A percentile compares a stretch with the other conserved stretches of the same genome.
phyloP scores from a whole-genome alignment of 2,888 invertebrate species.

The Noctuana brunneofusca region DNA sequence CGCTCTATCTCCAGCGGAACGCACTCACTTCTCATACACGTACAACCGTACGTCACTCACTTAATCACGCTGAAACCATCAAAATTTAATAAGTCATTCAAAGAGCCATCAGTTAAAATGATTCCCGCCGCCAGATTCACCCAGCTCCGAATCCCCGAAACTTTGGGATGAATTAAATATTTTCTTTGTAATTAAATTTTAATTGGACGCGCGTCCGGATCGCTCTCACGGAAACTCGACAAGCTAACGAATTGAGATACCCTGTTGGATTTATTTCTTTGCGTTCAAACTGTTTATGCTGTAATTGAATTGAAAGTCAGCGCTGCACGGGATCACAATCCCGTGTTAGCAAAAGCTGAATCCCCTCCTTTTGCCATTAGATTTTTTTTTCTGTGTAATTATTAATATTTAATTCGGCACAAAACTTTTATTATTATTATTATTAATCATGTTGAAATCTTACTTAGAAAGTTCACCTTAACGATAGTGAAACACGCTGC shows the following conservation, averaged over 20 bases:
- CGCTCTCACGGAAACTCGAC: constrained; percentile 4
- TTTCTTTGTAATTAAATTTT: constrained; percentile 20
- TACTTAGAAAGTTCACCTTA: no score
- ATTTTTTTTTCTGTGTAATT: no score
- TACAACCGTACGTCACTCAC: background rate
- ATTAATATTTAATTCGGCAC: no score
- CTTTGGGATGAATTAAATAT: constrained; percentile 17
- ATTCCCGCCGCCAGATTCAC: background rate
- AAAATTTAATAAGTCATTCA: background rate
- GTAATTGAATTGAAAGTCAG: background rate
- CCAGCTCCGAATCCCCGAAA: background rate
- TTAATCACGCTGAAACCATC: no score
- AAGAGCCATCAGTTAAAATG: background rate
- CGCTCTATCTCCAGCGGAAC: no score
- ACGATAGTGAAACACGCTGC: no score
- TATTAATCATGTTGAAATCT: no score
- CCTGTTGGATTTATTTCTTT: background rate
- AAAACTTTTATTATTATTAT: no score
- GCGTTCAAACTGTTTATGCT: constrained; percentile 1
- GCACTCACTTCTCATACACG: no score
- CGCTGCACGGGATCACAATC: no score
- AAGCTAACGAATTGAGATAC: constrained; percentile 12
- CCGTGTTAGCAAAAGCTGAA: no score
- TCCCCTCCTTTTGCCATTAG: no score
- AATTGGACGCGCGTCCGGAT: constrained; percentile 6